phyloP scores from a whole-genome alignment of 2,797 vertebrate species.

The Sebastes steindachneri region DNA sequence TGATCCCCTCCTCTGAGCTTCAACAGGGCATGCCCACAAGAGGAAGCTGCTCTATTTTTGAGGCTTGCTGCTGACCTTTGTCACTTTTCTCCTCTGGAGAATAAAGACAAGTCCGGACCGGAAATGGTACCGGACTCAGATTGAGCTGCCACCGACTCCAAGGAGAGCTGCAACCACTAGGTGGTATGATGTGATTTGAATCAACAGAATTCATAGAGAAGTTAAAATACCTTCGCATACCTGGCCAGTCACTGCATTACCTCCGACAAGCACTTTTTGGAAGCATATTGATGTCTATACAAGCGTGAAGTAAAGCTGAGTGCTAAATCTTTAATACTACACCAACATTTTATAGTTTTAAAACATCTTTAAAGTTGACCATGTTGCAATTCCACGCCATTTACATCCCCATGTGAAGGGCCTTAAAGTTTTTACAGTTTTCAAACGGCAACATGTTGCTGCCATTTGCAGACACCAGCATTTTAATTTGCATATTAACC shows the following conservation, averaged over 20 bases:
- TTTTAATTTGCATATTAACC: background rate
- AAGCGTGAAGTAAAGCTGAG: background rate
- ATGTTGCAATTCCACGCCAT: background rate
- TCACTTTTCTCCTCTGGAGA: slow-evolving; percentile 1
- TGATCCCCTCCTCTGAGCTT: background rate
- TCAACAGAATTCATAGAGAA: background rate
- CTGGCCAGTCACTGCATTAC: background rate
- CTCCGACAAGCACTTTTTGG: background rate
- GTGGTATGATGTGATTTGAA: background rate
- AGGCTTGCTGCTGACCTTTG: slow-evolving; percentile 19
- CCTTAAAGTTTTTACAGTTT: background rate
- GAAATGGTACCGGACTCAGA: slow-evolving; percentile 6
- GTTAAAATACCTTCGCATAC: background rate
- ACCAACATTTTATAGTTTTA: background rate
- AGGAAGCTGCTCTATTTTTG: slow-evolving; percentile 5
- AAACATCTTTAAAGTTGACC: background rate
- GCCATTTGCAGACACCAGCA: background rate
- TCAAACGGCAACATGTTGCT: background rate
- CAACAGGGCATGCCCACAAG: background rate
- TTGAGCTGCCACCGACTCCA: background rate
- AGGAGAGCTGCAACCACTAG: background rate
- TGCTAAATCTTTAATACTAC: too few relatives aligned
- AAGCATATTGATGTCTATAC: background rate
- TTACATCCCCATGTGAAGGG: too few relatives aligned
- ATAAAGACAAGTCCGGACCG: background rate